Evolutionary conservation across 2,797 vertebrate species (phyloP), one percentile per base, ranked within the genome.

Genomic region (Parotocinclus haroldoi): DNA sequence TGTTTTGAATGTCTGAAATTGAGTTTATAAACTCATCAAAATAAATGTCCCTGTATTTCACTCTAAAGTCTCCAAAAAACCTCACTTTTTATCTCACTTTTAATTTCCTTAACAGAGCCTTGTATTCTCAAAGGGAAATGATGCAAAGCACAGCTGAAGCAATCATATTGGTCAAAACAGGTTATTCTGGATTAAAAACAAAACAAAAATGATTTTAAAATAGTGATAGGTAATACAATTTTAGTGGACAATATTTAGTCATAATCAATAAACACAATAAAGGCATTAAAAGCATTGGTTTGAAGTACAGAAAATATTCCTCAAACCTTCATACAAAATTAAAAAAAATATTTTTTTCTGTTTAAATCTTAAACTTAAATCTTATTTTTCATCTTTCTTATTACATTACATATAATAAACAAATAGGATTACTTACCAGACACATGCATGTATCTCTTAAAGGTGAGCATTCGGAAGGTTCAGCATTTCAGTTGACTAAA

Each of bases 11-110:
- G 10, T 18, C 36, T 13, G 12, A 14, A 11, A 5, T 61, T 7
- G 27, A 14, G 16, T 38, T 61, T n/a, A 77, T 60, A 40, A 74
- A 77, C 4, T 66, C 45, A 1, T 71, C 68, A 45, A 82, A 79
- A 13, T 80, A 72, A 49, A 17, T 0, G 49, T 79, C 67, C 59
- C 57, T 61, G 51, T 78, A 79, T 7, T 78, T 72, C 60, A 79
- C 49, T 0, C 55, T 14, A 9, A 81, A 77, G 16, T 78, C 49
- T 16, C 75, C 71, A 11, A 67, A 7, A 16, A 78, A 10, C 9
- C 48, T 5, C 55, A 42, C 53, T 75, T 68, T 60, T 71, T 46
- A 74, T n/a, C 0, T 51, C 3, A 9, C 0, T 0, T 60, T 67
- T 16, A 1, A 77, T n/a, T 53, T 71, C 48, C 0, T 69, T 72